Base-by-base conservation (phyloP, 30 jellyfish, hydroid and myxozoan genomes). In the Turritopsis rubra region DNA sequence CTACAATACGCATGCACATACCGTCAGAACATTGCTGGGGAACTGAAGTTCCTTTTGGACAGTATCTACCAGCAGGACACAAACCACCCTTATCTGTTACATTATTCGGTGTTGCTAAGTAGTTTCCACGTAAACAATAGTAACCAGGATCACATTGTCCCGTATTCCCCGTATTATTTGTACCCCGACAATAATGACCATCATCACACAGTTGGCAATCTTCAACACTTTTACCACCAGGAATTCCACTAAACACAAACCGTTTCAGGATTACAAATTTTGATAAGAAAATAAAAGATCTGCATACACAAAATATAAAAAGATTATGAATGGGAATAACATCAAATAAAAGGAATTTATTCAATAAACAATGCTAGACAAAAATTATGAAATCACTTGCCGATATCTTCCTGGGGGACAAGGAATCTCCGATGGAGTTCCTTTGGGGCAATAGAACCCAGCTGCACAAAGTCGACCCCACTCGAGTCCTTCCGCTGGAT, bases 341-440 rank as follows among this genome's bases (percentile, higher is more conserved):
- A 41, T 3, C 9, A 41, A 41, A 3, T 41, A 3, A 41, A 41
- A 41, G 5, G 13, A 41, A 41, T 41, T 41, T 13, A 13, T 41
- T 41, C 13, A 5, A 41, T 3, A 41, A 41, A 41, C 60, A 41
- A 41, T 13, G 13, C 9, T 3, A 41, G 60, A 3, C 5, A 41
- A 3, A 41, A 13, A 41, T 3, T 3, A 41, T 41, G 13, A 41
- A 3, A 41, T 41, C 70, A 87, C 95, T 84, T 84, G 89, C 99
- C 84, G 75, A 65, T 85, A 94, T n/a, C 97, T 94, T 24, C 99
- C 99, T 80, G 89, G 97, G 1, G 99, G 99, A 65, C 99, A 94
- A 7, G 99, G 95, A 41, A 86, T 75, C 72, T 94, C 97, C 68
- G 52, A 77, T 5, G 97, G 88, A 24, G 99, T 94, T 53, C 97